These are phyloP conservation scores for Megalurothrips usitatus DNA, from an alignment of 2,888 invertebrate species.

Conservation along the genomic window DNA sequence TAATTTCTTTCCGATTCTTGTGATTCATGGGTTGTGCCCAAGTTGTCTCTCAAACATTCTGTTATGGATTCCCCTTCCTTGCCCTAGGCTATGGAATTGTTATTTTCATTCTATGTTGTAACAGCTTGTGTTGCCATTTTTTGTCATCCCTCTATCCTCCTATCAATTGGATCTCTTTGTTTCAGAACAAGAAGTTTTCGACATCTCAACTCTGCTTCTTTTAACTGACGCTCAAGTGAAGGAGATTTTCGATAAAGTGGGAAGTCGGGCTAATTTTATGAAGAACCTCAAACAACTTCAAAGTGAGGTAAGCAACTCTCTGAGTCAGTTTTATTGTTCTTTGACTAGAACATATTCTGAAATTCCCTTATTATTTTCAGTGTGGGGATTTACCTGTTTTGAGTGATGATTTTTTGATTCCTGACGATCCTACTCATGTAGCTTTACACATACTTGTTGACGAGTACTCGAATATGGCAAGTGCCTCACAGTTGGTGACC, in stretches of 20 bases:
- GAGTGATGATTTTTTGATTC: not conserved
- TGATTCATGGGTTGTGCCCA: not conserved
- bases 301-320: not conserved
- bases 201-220: not conserved
- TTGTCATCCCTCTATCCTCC: too few relatives aligned
- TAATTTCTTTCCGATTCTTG: not conserved
- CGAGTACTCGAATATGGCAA: not conserved
- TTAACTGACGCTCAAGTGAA: not conserved
- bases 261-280: not conserved
- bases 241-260: slow-evolving; percentile 11
- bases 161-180: not conserved
- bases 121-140: not conserved
- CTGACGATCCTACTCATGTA: not conserved
- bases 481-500: not conserved
- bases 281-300: slow-evolving; percentile 1
- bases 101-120: not conserved
- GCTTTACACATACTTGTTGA: not conserved
- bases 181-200: not conserved
- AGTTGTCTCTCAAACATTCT: not conserved
- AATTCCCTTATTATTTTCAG: not conserved
- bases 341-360: not conserved
- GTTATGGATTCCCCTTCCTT: not conserved
- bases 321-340: not conserved
- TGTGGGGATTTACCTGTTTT: not conserved
- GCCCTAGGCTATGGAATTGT: not conserved